A percentile compares a stretch with the other conserved stretches of the same genome.
Conservation (phyloP, 2,797 vertebrate species). For the Melanotaenia pygmaea region DNA sequence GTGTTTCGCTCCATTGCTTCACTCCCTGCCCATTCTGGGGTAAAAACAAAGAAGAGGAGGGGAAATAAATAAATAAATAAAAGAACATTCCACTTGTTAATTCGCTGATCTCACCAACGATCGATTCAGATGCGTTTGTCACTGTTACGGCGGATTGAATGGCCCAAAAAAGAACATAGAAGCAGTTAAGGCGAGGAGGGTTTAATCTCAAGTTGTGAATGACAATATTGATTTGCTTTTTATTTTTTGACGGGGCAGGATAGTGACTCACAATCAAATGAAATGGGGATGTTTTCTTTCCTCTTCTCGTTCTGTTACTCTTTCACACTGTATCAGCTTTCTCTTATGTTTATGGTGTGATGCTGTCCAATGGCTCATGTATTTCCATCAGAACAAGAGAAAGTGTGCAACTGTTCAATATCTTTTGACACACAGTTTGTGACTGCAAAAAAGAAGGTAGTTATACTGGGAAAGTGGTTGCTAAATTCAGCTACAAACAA, state of each 20-base stretch:
- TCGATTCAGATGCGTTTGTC: conserved; percentile 80
- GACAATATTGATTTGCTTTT: conserved; percentile 86
- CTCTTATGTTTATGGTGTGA: conserved; percentile 24
- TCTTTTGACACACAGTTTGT: neutral
- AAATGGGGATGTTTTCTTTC: conserved; percentile 56
- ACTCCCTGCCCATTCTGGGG: conserved; percentile 74
- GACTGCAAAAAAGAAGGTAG: neutral
- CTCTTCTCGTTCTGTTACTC: conserved; percentile 21
- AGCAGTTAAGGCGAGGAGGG: conserved; percentile 73
- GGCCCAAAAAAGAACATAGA: conserved; percentile 75
- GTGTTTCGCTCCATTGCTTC: conserved; percentile 82
- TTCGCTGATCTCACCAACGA: conserved; percentile 80
- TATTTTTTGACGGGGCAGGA: conserved; percentile 73
- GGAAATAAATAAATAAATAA: conserved; percentile 3
- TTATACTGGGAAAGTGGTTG: neutral
- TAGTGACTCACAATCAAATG: conserved; percentile 65
- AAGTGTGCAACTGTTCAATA: conserved; percentile 5
- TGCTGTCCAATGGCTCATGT: conserved; percentile 45
- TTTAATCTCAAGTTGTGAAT: conserved; percentile 86
- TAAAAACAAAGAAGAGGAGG: conserved; percentile 54
- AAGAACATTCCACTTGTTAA: conserved; percentile 78
- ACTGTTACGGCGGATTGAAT: conserved; percentile 76
- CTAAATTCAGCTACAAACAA: neutral
- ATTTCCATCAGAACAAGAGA: conserved; percentile 22
- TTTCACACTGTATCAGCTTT: conserved; percentile 29